phyloP scores from a whole-genome alignment of 2,113 vertebrate species.

The Alethe castanea region DNA sequence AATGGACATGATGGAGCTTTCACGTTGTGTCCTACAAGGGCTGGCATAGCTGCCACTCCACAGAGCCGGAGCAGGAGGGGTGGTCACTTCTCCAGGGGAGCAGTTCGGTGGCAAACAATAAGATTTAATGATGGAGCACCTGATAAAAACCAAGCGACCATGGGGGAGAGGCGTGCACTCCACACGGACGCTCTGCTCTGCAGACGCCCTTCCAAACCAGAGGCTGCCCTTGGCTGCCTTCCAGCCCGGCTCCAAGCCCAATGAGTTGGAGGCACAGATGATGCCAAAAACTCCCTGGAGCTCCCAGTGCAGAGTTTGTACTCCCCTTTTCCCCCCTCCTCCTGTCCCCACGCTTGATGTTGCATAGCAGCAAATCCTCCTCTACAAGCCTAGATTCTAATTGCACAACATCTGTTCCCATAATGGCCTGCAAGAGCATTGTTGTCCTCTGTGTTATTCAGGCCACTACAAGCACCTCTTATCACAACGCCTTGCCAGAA shows the following conservation, averaged over 20 bases:
- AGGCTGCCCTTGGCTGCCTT: slow-evolving; percentile 58
- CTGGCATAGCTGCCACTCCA: accelerated
- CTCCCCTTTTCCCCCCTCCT: background rate
- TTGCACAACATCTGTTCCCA: slow-evolving; percentile 87
- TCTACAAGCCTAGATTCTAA: slow-evolving; percentile 78
- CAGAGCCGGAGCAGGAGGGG: background rate
- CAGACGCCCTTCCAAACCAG: slow-evolving; percentile 22
- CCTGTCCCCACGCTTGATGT: slow-evolving; percentile 61
- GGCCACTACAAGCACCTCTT: slow-evolving; percentile 87
- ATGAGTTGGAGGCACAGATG: slow-evolving; percentile 59
- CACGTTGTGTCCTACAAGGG: accelerated
- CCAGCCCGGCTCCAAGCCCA: slow-evolving; percentile 67
- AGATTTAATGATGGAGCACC: background rate
- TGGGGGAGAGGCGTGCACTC: background rate
- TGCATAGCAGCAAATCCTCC: slow-evolving; percentile 81
- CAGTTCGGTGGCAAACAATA: background rate
- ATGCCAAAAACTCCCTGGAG: slow-evolving; percentile 74
- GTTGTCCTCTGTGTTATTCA: slow-evolving; percentile 86
- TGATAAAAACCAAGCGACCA: background rate
- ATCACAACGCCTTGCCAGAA: slow-evolving; percentile 85
- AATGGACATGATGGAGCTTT: too few species aligned
- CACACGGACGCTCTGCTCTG: background rate
- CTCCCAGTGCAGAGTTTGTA: slow-evolving; percentile 56
- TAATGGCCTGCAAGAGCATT: slow-evolving; percentile 84
- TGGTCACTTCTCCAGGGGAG: background rate